Evolutionary conservation across 2,888 invertebrate genomes (phyloP).

Genomic region (Pemphredon lugubris): DNA sequence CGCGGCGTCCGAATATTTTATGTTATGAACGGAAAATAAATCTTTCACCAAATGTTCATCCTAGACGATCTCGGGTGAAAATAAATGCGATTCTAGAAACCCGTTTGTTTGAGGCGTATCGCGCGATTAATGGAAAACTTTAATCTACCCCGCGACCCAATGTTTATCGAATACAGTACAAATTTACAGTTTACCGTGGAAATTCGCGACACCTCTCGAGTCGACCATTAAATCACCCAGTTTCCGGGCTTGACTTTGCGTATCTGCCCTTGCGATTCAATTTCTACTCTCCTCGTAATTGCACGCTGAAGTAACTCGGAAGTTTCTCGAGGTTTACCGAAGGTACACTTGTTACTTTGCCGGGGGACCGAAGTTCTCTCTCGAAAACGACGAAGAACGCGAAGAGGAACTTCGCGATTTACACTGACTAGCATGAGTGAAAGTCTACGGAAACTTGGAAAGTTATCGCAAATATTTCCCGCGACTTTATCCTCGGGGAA

Average conservation of each 20-base stretch:
- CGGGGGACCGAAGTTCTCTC: background rate
- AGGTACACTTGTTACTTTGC: background rate
- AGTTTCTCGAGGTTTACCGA: too few relatives aligned
- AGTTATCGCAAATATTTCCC: background rate
- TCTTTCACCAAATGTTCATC: background rate
- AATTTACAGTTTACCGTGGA: background rate
- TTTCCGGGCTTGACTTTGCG: too few relatives aligned
- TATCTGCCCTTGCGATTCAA: background rate
- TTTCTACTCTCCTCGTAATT: slow-evolving; percentile 1
- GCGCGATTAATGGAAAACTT: too few relatives aligned
- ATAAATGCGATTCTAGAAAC: too few relatives aligned
- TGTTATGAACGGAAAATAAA: too few relatives aligned
- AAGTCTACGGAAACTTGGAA: background rate
- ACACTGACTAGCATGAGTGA: background rate
- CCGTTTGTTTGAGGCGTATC: too few relatives aligned
- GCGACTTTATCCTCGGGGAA: background rate
- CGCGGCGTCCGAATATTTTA: too few relatives aligned
- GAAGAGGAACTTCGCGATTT: background rate
- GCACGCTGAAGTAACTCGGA: slow-evolving; percentile 1
- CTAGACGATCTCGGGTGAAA: too few relatives aligned
- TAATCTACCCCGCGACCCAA: background rate
- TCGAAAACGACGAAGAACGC: background rate
- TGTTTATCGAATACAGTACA: background rate
- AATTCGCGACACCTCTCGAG: background rate
- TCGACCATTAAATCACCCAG: slow-evolving; percentile 2